phyloP scores from a whole-genome alignment of 1,140 invertebrate genomes.

The Teleopsis dalmanni region DNA sequence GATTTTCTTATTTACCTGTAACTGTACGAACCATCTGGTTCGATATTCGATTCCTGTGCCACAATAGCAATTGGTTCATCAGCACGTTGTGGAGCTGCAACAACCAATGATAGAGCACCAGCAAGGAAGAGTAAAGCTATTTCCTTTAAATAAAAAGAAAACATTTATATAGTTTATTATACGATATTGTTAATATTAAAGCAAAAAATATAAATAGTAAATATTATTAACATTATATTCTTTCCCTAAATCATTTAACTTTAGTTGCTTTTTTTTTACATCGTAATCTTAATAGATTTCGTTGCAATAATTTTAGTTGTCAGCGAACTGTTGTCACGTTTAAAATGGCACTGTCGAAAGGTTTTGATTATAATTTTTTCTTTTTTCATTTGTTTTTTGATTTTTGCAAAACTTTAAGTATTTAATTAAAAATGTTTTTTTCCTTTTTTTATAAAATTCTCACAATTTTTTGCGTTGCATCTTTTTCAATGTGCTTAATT shows the following conservation, averaged over 20 bases:
- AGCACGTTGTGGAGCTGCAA: slow-evolving; percentile 48
- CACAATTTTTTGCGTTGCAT: too few relatives aligned
- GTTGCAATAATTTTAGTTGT: too few relatives aligned
- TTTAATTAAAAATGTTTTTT: too few relatives aligned
- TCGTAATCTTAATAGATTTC: not conserved
- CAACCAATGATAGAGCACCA: slow-evolving; percentile 37
- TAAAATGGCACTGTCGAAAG: too few relatives aligned
- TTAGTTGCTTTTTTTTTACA: not conserved
- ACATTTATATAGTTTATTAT: too few relatives aligned
- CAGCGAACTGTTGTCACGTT: too few relatives aligned
- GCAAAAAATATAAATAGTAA: not conserved
- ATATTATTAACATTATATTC: not conserved
- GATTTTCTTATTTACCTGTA: slow-evolving; percentile 48
- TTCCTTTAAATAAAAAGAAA: slow-evolving; percentile 25
- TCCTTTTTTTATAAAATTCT: too few relatives aligned
- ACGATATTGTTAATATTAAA: too few relatives aligned
- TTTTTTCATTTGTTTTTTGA: too few relatives aligned
- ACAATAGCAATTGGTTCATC: slow-evolving; percentile 54
- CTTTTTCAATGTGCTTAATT: too few relatives aligned
- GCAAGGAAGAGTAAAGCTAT: slow-evolving; percentile 33
- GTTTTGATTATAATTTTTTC: too few relatives aligned
- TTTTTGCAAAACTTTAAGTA: too few relatives aligned
- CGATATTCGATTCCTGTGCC: slow-evolving; percentile 57
- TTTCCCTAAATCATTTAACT: not conserved
- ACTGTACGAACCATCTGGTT: slow-evolving; percentile 57